Evolutionary conservation across 2,888 invertebrate species (phyloP).

Genomic region (Hydraecia micacea): DNA sequence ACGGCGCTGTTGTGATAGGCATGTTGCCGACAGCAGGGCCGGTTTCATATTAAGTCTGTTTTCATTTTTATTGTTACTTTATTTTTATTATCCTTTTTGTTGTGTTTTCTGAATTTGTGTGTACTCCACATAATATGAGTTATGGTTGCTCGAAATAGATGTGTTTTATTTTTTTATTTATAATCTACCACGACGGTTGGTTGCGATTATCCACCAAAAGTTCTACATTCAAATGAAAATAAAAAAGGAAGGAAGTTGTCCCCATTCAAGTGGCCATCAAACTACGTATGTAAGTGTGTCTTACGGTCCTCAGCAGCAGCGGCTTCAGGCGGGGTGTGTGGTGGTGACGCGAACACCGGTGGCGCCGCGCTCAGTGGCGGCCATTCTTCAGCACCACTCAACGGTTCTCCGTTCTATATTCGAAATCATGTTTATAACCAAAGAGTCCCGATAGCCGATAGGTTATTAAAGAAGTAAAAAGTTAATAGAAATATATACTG

Average conservation of each 20-base stretch:
- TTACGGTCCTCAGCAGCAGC: slow-evolving; percentile 82
- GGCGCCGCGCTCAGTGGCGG: slow-evolving; percentile 94
- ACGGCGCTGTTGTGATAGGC: too few species aligned
- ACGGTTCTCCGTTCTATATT: slow-evolving; percentile 92
- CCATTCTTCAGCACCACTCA: slow-evolving; percentile 92
- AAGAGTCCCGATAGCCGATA: slow-evolving; percentile 6
- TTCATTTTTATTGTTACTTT: too few species aligned
- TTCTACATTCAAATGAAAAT: not conserved
- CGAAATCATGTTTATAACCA: slow-evolving; percentile 17
- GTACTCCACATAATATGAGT: too few species aligned
- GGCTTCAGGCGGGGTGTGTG: slow-evolving; percentile 85
- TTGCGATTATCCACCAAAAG: not conserved
- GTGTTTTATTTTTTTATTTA: not conserved
- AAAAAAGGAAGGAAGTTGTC: slow-evolving; percentile 47
- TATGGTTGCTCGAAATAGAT: too few species aligned
- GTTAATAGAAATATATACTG: not conserved
- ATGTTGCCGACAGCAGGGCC: too few species aligned
- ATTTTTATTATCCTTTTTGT: too few species aligned
- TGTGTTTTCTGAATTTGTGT: too few species aligned
- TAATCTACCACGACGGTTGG: not conserved
- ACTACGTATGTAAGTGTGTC: slow-evolving; percentile 48
- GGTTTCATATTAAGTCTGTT: too few species aligned
- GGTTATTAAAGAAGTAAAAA: not conserved
- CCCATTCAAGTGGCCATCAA: slow-evolving; percentile 40
- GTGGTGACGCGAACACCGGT: slow-evolving; percentile 93